These are phyloP conservation scores for Bos taurus DNA, from an alignment of 2,113 vertebrate genomes.

Conservation along the genomic window DNA sequence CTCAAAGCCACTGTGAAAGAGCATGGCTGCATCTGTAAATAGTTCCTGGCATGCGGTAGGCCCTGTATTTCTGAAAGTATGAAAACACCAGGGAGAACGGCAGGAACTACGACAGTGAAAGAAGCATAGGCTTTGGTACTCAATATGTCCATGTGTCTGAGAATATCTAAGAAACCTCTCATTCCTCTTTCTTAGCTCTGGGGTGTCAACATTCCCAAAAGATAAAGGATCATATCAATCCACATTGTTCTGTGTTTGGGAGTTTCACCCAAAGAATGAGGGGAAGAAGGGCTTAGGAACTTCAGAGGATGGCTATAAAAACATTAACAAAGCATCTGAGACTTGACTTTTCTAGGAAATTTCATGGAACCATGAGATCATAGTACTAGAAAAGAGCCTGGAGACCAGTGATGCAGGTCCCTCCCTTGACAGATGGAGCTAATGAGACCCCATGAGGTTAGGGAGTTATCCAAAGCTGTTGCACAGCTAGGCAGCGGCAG, in stretches of 20 bases:
- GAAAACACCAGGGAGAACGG: background rate
- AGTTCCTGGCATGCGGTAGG: background rate
- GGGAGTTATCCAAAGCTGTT: background rate
- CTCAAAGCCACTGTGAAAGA: background rate
- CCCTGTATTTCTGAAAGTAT: background rate
- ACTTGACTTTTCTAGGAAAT: background rate
- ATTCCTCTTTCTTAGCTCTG: background rate
- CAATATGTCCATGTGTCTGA: background rate
- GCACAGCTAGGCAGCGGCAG: background rate
- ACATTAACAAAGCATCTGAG: background rate
- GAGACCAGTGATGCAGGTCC: too few species aligned
- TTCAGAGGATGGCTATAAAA: background rate
- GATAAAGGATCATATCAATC: background rate
- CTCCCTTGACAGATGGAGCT: background rate
- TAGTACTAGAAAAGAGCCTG: background rate
- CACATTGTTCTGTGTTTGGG: background rate
- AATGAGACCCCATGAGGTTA: background rate
- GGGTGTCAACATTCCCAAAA: background rate
- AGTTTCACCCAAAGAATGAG: background rate
- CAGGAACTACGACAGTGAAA: background rate
- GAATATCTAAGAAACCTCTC: background rate
- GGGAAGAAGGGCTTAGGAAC: background rate
- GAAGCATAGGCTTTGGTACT: background rate
- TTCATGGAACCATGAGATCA: background rate
- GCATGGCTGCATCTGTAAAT: background rate